A percentile compares a stretch with the other conserved stretches of the same genome.
These are phyloP conservation scores for Trachemys scripta DNA, from an alignment of 2,113 vertebrate species.

Conservation along the genomic window DNA sequence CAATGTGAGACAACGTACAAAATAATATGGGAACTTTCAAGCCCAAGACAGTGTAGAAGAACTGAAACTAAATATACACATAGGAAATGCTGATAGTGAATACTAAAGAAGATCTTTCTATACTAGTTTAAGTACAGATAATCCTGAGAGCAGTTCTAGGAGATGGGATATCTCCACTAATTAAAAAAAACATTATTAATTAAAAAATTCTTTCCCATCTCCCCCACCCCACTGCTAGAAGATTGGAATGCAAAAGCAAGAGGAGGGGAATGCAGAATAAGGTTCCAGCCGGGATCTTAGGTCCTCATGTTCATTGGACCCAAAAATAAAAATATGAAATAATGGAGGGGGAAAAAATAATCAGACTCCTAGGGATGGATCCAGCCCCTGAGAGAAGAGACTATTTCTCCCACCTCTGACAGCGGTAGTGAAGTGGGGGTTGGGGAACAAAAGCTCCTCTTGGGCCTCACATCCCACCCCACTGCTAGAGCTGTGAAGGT, in stretches of 20 bases:
- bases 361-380: background rate
- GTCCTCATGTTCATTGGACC: background rate
- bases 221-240: background rate
- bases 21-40: background rate
- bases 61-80: background rate
- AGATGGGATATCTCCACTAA: too few relatives aligned
- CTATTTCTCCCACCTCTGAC: background rate
- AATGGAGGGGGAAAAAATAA: background rate
- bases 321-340: background rate
- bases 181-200: too few relatives aligned
- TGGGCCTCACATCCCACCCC: background rate
- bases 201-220: background rate
- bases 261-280: background rate
- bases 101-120: background rate
- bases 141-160: background rate
- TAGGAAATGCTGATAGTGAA: background rate
- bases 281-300: background rate
- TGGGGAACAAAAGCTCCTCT: background rate
- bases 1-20: background rate
- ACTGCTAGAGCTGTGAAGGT: background rate
- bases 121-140: background rate
- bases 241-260: background rate
- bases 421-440: background rate
- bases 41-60: background rate
- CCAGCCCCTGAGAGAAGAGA: background rate